Base-by-base conservation (phyloP, 2,113 vertebrate genomes). In the Prionailurus bengalensis region DNA sequence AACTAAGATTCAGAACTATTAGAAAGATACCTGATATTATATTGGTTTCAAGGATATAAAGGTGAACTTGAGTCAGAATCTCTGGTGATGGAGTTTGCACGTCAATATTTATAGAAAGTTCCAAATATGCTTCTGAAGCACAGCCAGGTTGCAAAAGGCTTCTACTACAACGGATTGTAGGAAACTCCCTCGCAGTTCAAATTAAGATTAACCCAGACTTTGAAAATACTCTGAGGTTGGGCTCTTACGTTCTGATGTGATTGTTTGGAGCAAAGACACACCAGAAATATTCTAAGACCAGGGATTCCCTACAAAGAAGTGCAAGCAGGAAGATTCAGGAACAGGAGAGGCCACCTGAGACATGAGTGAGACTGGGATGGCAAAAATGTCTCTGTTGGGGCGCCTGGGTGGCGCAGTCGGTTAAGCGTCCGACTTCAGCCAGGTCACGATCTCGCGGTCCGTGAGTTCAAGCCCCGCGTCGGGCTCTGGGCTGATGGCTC, bases 101-200 rank as follows among this genome's bases (percentile, higher is more conserved):
- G 29, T 48, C 42, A 55, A 29, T 82, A 96, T 92, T 93, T 94
- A 86, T 94, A 82, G 73, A 94, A 96, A 70, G 33, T 23, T 61
- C 79, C n/a, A 10, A 31, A 11, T n/a, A 51, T 58, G 15, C n/a
- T 89, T 94, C 83, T 73, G 33, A 92, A 88, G 33, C 25, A 51
- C 11, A 66, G 74, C 45, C 94, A 91, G 85, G 73, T 70, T 63
- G 88, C 51, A 89, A 79, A 82, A 82, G 29, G 7, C 9, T 86
- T 86, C 86, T 55, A 89, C 82, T 85, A 84, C 8, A 55, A 7
- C 4, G 23, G 51, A n/a, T 78, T 96, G 8, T 63, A 89, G 71
- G 74, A 78, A 90, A 92, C 36, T 63, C 65, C 45, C 61, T 82
- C 55, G 7, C 19, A 14, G 31, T 71, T 53, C 94, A 92, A 94